Evolutionary conservation across 23 tunicate species (phyloP).

Genomic region (Styela clava): DNA sequence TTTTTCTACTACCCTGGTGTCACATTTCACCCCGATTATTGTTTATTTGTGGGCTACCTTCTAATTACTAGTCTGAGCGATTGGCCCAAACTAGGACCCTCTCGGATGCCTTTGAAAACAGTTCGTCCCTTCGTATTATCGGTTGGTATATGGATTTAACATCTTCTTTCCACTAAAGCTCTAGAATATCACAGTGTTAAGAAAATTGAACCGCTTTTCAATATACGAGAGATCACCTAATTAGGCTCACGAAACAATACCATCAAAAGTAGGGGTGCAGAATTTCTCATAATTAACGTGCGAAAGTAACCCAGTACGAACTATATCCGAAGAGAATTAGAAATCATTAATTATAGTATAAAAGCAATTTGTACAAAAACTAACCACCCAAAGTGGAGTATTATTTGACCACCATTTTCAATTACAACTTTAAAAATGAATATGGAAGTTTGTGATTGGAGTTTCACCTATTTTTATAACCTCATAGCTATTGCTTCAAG

Average conservation of each 20-base stretch:
- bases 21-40: not conserved
- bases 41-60: not conserved
- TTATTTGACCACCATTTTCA: no score
- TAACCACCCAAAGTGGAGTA: not conserved
- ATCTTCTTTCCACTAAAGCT: no score
- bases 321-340: not conserved
- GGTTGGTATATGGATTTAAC: no score
- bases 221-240: not conserved
- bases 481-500: no score
- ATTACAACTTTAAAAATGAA: no score
- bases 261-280: not conserved
- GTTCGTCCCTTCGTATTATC: no score
- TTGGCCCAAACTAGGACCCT: no score
- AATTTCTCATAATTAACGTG: not conserved
- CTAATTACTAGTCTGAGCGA: no score
- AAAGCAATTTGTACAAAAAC: not conserved
- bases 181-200: no score
- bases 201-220: not conserved
- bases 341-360: not conserved
- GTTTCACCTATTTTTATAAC: no score
- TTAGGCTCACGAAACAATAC: not conserved
- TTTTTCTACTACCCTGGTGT: not conserved
- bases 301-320: not conserved
- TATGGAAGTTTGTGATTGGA: no score
- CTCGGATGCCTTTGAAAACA: no score